Evolutionary conservation across 1,140 invertebrate species (phyloP), one percentile per base, ranked within the genome.

Genomic region (Forficula auricularia): DNA sequence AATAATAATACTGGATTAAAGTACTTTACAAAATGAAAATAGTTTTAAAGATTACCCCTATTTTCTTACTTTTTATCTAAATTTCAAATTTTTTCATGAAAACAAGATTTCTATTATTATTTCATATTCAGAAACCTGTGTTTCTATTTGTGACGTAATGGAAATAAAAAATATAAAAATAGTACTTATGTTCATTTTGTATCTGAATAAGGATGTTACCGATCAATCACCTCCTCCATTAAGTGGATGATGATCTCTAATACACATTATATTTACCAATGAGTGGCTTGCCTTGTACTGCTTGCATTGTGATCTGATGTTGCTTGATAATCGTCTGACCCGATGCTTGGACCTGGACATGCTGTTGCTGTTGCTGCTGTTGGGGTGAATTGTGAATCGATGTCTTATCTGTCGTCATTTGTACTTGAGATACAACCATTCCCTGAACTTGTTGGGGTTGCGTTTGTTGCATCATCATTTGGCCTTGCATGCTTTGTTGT

Each of bases 351-450:
- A 36, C 32, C 14, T 37, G 36, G 3, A 37, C 12, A 19, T 48
- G 46, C 34, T 42, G 15, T 43, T 51, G 58, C 51, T 67, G 65
- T 60, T 57, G 65, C 52, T 57, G 59, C 43, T 62, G 64, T 19
- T 62, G 61, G 27, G 55, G 54, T 34, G 51, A 57, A 18, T 49
- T 53, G 38, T 59, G 54, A 10, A 27, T 27, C 4, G 22, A 27
- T 27, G 22, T 27, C 10, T 27, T 27, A 27, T 27, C 49, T 58
- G 53, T 49, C 54, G 34, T 19, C n/a, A 45, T 43, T 42, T 49
- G 45, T 1, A 32, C 33, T 38, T 48, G 46, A 14, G 48, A 45
- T 15, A 48, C 34, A 16, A 46, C 44, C 12, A 40, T 45, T 38
- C 56, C 48, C 40, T 58, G 58, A 27, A 52, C 54, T 35, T 55